phyloP scores from a whole-genome alignment of 1,140 invertebrate species.

The Hypsibius dujardini region DNA sequence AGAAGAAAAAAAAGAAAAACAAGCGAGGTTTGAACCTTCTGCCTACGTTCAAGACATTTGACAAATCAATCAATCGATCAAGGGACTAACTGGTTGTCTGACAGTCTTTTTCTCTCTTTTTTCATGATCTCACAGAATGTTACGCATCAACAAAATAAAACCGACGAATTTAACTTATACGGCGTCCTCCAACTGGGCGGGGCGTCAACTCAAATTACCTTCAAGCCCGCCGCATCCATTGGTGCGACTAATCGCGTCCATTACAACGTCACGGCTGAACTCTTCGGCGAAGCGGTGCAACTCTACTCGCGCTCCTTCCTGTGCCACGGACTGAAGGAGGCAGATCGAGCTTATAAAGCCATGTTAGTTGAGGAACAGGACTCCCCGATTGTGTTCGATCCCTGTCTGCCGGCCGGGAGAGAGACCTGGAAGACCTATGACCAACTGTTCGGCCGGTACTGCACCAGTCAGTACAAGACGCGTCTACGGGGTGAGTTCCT shows the following conservation, averaged over 20 bases:
- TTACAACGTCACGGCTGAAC: neutral
- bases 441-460: neutral
- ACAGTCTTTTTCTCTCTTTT: no score
- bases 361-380: neutral
- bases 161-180: neutral
- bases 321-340: constrained; percentile 8
- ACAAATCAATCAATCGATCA: no score
- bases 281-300: neutral
- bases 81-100: no score
- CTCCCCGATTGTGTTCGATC: constrained; percentile 4
- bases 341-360: neutral
- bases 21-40: no score
- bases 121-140: no score
- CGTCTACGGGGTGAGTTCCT: neutral
- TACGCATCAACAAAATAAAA: no score
- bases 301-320: neutral
- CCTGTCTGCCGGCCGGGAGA: neutral
- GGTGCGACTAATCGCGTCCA: neutral
- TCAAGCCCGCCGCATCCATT: neutral
- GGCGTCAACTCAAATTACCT: neutral
- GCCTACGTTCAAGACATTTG: no score
- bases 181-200: neutral
- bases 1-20: no score
- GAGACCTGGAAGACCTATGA: neutral
- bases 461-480: neutral